Conservation (phyloP, 2,888 invertebrate species). For the Agonopterix arenella region DNA sequence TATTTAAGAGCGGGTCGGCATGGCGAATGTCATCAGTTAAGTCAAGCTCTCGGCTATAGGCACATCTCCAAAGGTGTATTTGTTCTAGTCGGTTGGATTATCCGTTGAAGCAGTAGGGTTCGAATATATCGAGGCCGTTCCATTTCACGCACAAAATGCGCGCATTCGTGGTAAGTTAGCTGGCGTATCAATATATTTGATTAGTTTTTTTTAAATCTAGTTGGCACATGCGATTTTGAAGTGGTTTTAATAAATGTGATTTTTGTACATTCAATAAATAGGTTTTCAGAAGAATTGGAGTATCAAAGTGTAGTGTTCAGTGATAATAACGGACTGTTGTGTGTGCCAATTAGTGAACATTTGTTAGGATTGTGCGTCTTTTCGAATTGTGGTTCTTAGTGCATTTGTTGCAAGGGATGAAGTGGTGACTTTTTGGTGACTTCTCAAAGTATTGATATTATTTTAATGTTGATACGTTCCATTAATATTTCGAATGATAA, state of each 20-base stretch:
- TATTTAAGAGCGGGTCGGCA: slow-evolving; percentile 73
- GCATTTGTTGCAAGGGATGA: background rate
- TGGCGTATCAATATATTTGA: slow-evolving; percentile 24
- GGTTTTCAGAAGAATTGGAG: slow-evolving; percentile 34
- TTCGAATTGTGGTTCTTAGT: slow-evolving; percentile 1
- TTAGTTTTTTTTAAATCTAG: slow-evolving; percentile 22
- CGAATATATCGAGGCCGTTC: slow-evolving; percentile 21
- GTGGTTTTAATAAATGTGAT: slow-evolving; percentile 11
- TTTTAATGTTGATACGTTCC: too few relatives aligned
- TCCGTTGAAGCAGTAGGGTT: slow-evolving; percentile 33
- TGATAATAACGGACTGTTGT: slow-evolving; percentile 25
- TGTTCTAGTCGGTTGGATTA: slow-evolving; percentile 35
- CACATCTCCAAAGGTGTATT: slow-evolving; percentile 59
- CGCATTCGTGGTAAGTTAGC: slow-evolving; percentile 68
- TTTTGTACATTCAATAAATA: slow-evolving; percentile 16
- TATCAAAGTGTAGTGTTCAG: slow-evolving; percentile 41
- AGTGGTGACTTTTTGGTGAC: background rate
- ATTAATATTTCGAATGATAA: too few relatives aligned
- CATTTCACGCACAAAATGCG: slow-evolving; percentile 62
- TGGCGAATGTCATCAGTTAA: slow-evolving; percentile 74
- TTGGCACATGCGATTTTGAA: slow-evolving; percentile 50
- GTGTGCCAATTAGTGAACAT: slow-evolving; percentile 43
- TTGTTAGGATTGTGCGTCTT: slow-evolving; percentile 12
- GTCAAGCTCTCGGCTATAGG: slow-evolving; percentile 57
- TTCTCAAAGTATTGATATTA: too few relatives aligned